These are phyloP conservation scores for Malachius bipustulatus DNA, from an alignment of 2,888 invertebrate species.

Conservation along the genomic window DNA sequence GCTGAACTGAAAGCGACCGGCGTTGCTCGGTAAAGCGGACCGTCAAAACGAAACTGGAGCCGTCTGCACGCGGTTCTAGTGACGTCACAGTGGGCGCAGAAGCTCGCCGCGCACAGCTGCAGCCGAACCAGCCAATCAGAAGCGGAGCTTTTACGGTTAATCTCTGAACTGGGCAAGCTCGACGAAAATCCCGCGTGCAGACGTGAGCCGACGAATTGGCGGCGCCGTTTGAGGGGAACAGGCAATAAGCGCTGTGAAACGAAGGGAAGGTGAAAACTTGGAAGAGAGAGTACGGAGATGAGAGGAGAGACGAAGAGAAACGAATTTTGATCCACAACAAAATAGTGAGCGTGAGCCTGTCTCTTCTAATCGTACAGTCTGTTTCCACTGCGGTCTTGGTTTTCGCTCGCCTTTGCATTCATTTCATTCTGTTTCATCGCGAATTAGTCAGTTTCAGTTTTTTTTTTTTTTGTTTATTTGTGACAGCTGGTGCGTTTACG, in stretches of 20 bases:
- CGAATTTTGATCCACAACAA: conserved; percentile 43
- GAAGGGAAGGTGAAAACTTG: conserved; percentile 40
- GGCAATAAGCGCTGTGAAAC: conserved; percentile 38
- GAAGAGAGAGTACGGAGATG: conserved; percentile 38
- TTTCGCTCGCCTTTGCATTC: no score
- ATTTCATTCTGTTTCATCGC: conserved; percentile 30
- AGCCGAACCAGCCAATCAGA: conserved; percentile 25
- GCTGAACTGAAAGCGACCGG: conserved; percentile 34
- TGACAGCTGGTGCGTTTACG: conserved; percentile 28
- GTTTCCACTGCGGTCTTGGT: conserved; percentile 36
- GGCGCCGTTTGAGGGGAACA: conserved; percentile 33
- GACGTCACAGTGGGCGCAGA: conserved; percentile 29
- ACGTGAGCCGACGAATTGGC: conserved; percentile 25
- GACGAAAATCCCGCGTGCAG: conserved; percentile 28
- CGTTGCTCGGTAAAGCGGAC: conserved; percentile 21
- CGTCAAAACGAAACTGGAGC: conserved; percentile 20
- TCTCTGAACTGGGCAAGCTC: conserved; percentile 29
- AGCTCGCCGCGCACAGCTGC: conserved; percentile 23
- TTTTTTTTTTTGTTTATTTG: conserved; percentile 33
- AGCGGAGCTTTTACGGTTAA: conserved; percentile 28
- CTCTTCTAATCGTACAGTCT: conserved; percentile 38
- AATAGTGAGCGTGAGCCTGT: conserved; percentile 40
- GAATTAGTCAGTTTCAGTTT: conserved; percentile 28
- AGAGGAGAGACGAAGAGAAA: conserved; percentile 32
- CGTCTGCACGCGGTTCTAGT: conserved; percentile 20